These are phyloP conservation scores for Drosophila gaucha DNA, from an alignment of 2,888 invertebrate species.

Conservation along the genomic window DNA sequence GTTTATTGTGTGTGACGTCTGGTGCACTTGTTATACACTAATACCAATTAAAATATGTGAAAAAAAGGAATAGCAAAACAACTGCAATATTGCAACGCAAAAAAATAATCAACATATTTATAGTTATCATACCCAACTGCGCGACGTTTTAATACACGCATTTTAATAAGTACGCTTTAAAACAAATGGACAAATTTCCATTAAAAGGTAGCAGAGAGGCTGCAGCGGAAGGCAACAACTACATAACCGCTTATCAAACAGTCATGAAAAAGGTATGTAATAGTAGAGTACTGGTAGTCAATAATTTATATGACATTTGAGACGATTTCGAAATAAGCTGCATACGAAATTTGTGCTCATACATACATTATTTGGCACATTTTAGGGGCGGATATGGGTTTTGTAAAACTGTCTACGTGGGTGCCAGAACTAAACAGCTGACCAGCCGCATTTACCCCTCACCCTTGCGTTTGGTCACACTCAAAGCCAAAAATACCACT, in stretches of 20 bases:
- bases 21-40: slow-evolving; percentile 59
- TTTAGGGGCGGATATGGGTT: slow-evolving; percentile 63
- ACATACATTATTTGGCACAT: slow-evolving; percentile 16
- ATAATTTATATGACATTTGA: not conserved
- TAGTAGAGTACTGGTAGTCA: not conserved
- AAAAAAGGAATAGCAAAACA: slow-evolving; percentile 24
- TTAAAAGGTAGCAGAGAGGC: slow-evolving; percentile 87
- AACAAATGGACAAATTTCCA: slow-evolving; percentile 89
- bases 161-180: slow-evolving; percentile 22
- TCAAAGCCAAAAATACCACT: slow-evolving; percentile 15
- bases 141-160: slow-evolving; percentile 7
- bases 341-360: slow-evolving; percentile 2
- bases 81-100: slow-evolving; percentile 63
- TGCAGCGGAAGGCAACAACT: slow-evolving; percentile 85
- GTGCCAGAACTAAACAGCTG: slow-evolving; percentile 42
- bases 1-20: slow-evolving; percentile 58
- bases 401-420: slow-evolving; percentile 55
- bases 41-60: slow-evolving; percentile 54
- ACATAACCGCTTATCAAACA: slow-evolving; percentile 87
- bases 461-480: not conserved
- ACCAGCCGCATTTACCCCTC: slow-evolving; percentile 3
- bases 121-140: slow-evolving; percentile 11
- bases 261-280: slow-evolving; percentile 87
- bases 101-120: slow-evolving; percentile 28
- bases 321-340: not conserved